Evolutionary conservation across 2,888 invertebrate species (phyloP).

Genomic region (Panzeria rudis): DNA sequence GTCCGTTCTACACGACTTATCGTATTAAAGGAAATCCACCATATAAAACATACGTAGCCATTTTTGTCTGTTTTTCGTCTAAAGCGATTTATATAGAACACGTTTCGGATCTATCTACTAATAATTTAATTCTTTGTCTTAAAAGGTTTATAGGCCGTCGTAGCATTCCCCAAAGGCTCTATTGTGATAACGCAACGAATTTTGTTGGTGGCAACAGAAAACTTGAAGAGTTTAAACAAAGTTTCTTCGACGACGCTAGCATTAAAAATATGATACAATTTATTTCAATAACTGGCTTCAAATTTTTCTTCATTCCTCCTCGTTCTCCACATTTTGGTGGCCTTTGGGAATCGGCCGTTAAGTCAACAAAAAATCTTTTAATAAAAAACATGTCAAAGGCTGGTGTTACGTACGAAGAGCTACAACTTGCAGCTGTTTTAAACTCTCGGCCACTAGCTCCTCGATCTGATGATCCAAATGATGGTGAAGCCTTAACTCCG

Average conservation of each 20-base stretch:
- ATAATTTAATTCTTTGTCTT: conserved; percentile 53
- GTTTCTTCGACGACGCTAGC: not conserved
- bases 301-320: not conserved
- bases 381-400: conserved; percentile 59
- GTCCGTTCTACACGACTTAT: conserved; percentile 51
- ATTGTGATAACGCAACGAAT: conserved; percentile 43
- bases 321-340: conserved; percentile 29
- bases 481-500: conserved; percentile 70
- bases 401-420: conserved; percentile 64
- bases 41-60: conserved; percentile 39
- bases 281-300: conserved; percentile 45
- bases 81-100: conserved; percentile 70
- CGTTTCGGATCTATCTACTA: conserved; percentile 68
- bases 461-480: conserved; percentile 70
- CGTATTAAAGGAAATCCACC: conserved; percentile 47
- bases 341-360: conserved; percentile 14
- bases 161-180: not conserved
- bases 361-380: conserved; percentile 65
- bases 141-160: not conserved
- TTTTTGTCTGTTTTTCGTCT: conserved; percentile 67
- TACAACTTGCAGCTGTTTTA: no score
- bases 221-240: conserved; percentile 20
- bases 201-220: conserved; percentile 31
- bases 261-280: conserved; percentile 2
- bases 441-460: conserved; percentile 68